Percentiles rank a stretch among this genome's conserved stretches.
Conservation (phyloP, 2,113 vertebrate genomes). For the Lamprologus callipterus region DNA sequence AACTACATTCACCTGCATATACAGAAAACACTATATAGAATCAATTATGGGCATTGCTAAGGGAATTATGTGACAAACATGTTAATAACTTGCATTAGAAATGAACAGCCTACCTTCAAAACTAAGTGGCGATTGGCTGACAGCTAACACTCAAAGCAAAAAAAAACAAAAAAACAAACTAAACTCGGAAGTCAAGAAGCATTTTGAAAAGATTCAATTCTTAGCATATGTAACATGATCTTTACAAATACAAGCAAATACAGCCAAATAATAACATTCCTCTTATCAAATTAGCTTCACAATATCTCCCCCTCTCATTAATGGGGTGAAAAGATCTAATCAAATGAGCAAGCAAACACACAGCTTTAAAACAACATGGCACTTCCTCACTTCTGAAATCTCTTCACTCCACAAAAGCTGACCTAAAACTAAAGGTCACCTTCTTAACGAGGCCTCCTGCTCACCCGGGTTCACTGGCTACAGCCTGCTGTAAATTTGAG, state of each 20-base stretch:
- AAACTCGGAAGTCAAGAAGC: background rate
- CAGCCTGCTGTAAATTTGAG: slow-evolving; percentile 69
- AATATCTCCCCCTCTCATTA: background rate
- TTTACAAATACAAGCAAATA: background rate
- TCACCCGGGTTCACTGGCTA: slow-evolving; percentile 61
- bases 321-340: slow-evolving; percentile 40
- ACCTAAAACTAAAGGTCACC: slow-evolving; percentile 56
- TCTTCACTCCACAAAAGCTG: slow-evolving; percentile 56
- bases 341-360: slow-evolving; percentile 67
- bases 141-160: background rate
- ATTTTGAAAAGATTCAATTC: background rate
- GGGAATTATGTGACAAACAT: background rate
- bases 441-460: slow-evolving; percentile 63
- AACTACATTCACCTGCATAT: background rate
- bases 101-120: background rate
- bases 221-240: background rate
- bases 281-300: slow-evolving; percentile 1
- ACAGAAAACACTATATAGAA: background rate
- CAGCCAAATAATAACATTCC: background rate
- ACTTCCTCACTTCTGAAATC: slow-evolving; percentile 61
- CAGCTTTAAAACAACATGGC: slow-evolving; percentile 49
- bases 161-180: background rate
- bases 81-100: background rate
- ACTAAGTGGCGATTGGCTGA: background rate
- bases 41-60: background rate